These are phyloP conservation scores for Heliconius charithonia DNA, from an alignment of 2,888 invertebrate species.

Conservation along the genomic window DNA sequence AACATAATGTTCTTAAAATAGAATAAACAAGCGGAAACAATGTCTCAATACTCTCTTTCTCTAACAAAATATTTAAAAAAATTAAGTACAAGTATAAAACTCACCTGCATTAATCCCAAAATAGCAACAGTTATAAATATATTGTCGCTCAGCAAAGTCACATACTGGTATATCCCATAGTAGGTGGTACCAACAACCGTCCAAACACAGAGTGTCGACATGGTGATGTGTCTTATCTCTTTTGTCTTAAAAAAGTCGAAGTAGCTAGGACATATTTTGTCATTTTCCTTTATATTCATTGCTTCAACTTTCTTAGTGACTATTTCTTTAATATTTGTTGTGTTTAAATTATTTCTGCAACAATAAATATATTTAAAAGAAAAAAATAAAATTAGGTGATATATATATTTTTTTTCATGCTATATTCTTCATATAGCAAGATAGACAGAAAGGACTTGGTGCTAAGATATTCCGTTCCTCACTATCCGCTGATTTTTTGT, in stretches of 20 bases:
- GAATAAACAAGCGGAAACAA: no score
- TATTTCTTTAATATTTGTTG: conserved; percentile 54
- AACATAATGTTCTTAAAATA: no score
- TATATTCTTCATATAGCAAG: no score
- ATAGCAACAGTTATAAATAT: conserved; percentile 57
- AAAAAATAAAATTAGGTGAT: background rate
- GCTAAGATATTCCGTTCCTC: no score
- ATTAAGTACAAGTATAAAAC: background rate
- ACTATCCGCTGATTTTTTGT: no score
- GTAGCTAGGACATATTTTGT: conserved; percentile 51
- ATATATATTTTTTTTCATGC: background rate
- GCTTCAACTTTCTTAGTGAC: conserved; percentile 54
- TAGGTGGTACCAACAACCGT: conserved; percentile 57
- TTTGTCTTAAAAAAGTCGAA: conserved; percentile 60
- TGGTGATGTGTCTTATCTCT: conserved; percentile 53
- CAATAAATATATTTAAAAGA: background rate
- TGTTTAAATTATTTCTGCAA: conserved; percentile 60
- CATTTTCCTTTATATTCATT: conserved; percentile 51
- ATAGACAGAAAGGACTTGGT: no score
- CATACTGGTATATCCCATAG: conserved; percentile 63
- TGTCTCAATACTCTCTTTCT: no score
- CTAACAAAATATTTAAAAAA: background rate
- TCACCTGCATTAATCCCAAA: conserved; percentile 62
- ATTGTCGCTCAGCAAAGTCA: conserved; percentile 57
- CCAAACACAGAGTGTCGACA: conserved; percentile 56